phyloP scores from a whole-genome alignment of 2,797 vertebrate species.

The Lophotriccus pileatus region DNA sequence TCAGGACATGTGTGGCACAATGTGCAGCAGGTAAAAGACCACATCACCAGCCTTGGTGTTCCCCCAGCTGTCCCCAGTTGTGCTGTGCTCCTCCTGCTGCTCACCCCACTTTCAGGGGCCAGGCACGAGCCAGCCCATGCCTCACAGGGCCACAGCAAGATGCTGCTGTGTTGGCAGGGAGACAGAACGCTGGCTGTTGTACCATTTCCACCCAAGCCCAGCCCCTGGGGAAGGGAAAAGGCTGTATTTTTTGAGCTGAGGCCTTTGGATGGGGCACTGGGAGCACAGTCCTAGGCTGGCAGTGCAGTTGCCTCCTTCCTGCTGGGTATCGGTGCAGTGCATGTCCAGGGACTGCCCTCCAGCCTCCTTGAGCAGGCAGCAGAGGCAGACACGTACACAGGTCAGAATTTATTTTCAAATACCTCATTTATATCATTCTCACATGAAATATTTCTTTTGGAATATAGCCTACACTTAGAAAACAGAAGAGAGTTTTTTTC shows the following conservation, averaged over 20 bases:
- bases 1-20: rapidly evolving
- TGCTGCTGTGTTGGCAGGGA: neutral
- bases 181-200: neutral
- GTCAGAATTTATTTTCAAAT: constrained; percentile 71
- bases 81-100: rapidly evolving
- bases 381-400: constrained; percentile 10
- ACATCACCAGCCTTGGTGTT: rapidly evolving
- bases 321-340: rapidly evolving
- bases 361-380: neutral
- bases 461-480: constrained; percentile 49
- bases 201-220: neutral
- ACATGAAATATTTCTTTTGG: constrained; percentile 55
- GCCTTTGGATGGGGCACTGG: neutral
- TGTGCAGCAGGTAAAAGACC: neutral
- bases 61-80: too few relatives aligned
- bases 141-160: neutral
- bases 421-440: constrained; percentile 56
- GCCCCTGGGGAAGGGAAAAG: neutral
- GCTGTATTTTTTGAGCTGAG: neutral
- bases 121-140: rapidly evolving
- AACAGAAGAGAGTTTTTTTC: constrained; percentile 43
- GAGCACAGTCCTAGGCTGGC: rapidly evolving
- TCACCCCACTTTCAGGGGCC: rapidly evolving
- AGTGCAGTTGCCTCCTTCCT: neutral
- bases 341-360: neutral